Conservation (phyloP, 2,113 vertebrate species). For the Podiceps cristatus region DNA sequence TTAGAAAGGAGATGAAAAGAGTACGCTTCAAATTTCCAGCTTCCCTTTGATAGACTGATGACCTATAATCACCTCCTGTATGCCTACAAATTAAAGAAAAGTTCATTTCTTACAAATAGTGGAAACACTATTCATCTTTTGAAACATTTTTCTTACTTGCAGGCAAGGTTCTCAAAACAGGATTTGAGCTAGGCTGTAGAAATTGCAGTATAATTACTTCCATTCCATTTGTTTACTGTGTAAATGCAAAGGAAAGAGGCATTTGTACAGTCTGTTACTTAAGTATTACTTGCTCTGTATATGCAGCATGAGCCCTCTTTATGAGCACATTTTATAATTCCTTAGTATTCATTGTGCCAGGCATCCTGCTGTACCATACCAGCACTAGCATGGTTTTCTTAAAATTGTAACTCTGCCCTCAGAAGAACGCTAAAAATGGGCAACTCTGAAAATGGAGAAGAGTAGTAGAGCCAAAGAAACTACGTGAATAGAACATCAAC, state of each 20-base stretch:
- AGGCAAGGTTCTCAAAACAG: constrained; percentile 26
- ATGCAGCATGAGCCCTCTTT: not conserved
- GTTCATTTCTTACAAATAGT: constrained; percentile 11
- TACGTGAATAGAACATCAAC: not conserved
- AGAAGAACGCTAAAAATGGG: not conserved
- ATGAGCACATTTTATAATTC: not conserved
- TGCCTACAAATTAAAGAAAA: not conserved
- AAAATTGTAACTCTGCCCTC: not conserved
- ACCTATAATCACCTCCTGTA: not conserved
- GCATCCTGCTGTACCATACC: not conserved
- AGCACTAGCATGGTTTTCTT: not conserved
- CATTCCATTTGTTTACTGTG: not conserved
- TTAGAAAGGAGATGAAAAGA: constrained; percentile 20
- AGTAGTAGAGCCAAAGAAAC: not conserved
- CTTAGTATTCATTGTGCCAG: not conserved
- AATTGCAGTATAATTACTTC: constrained; percentile 22
- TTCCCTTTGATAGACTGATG: not conserved
- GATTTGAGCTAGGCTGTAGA: not conserved
- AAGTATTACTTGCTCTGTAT: not conserved
- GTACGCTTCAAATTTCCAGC: not conserved
- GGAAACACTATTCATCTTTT: not conserved
- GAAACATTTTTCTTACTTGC: constrained; percentile 27
- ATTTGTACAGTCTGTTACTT: not conserved
- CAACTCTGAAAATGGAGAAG: not conserved
- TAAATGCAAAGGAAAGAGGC: not conserved